Conservation (phyloP, 2,888 invertebrate species). For the Dicyrtoma fusca region DNA sequence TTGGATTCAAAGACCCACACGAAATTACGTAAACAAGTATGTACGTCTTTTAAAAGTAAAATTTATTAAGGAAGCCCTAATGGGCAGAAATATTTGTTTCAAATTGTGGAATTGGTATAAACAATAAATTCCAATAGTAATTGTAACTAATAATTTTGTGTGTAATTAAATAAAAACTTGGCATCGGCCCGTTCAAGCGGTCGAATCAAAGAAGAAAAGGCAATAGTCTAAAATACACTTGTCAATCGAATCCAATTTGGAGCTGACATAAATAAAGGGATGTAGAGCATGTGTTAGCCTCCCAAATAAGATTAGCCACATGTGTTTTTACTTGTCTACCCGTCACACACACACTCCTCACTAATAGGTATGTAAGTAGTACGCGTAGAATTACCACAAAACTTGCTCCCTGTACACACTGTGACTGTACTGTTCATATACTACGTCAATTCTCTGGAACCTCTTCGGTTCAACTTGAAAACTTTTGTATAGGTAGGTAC, state of each 20-base stretch:
- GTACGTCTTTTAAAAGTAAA: too few relatives aligned
- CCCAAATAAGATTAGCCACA: conserved; percentile 35
- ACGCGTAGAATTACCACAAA: background rate
- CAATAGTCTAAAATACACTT: conserved; percentile 28
- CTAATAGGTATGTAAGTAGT: too few relatives aligned
- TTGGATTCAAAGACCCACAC: too few relatives aligned
- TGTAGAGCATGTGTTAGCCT: conserved; percentile 36
- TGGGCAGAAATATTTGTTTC: too few relatives aligned
- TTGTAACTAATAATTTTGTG: too few relatives aligned
- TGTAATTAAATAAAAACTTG: too few relatives aligned
- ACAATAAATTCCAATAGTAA: too few relatives aligned
- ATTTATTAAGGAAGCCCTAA: too few relatives aligned
- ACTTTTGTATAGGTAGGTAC: too few relatives aligned
- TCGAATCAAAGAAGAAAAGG: background rate
- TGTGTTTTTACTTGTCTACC: conserved; percentile 29
- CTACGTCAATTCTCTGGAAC: conserved; percentile 3
- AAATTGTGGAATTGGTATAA: too few relatives aligned
- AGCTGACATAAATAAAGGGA: conserved; percentile 31
- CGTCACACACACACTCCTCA: background rate
- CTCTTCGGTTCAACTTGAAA: background rate
- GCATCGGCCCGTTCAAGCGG: too few relatives aligned
- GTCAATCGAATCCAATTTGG: conserved; percentile 33
- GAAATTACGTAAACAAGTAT: too few relatives aligned
- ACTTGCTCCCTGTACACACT: background rate
- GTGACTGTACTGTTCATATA: background rate